Conservation (phyloP, 2,797 vertebrate genomes). For the Sternotherus odoratus region DNA sequence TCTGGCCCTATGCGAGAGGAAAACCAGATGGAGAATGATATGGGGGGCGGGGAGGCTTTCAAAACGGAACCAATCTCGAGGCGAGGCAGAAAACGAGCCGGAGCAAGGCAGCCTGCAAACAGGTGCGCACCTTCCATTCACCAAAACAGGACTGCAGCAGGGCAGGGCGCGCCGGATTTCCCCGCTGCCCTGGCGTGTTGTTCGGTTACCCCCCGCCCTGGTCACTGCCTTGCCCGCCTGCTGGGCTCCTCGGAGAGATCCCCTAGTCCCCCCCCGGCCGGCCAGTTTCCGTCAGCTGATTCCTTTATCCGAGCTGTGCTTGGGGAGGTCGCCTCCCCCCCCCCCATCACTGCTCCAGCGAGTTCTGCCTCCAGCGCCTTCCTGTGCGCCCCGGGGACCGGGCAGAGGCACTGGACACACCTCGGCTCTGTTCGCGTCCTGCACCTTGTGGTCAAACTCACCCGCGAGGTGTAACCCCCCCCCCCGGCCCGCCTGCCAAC, state of each 20-base stretch:
- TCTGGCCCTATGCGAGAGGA: background rate
- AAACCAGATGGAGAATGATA: background rate
- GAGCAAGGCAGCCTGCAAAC: background rate
- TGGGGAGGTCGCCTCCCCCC: too few species aligned
- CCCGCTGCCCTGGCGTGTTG: background rate
- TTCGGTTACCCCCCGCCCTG: too few species aligned
- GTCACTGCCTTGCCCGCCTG: too few species aligned
- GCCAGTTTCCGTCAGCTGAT: too few species aligned
- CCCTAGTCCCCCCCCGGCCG: too few species aligned
- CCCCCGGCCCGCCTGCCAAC: too few species aligned
- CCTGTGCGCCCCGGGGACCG: fast-evolving
- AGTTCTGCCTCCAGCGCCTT: background rate
- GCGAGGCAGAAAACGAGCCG: background rate
- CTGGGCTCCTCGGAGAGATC: background rate
- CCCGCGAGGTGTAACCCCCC: background rate
- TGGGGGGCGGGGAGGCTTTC: background rate
- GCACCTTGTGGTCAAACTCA: too few species aligned
- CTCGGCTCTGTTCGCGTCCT: background rate
- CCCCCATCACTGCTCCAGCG: background rate
- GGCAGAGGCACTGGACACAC: too few species aligned
- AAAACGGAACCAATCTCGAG: background rate
- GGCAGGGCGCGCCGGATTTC: background rate
- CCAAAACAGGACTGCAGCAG: background rate
- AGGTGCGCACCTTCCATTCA: background rate
- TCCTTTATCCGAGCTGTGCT: too few species aligned